Percentiles rank a stretch among this genome's conserved stretches.
phyloP scores from a whole-genome alignment of 1,140 invertebrate genomes.

The Lepidostoma basale region DNA sequence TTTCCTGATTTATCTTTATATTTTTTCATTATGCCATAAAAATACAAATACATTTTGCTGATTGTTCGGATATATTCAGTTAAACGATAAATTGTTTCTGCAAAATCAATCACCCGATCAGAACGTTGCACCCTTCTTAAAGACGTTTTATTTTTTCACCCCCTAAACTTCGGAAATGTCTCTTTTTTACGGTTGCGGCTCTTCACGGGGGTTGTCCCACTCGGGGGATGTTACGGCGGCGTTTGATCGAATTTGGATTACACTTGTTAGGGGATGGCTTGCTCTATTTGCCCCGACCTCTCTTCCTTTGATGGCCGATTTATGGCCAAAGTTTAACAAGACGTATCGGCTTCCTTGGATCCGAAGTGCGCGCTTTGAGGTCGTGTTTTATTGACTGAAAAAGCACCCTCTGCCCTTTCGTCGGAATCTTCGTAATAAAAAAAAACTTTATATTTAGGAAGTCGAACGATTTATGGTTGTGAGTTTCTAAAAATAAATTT shows the following conservation, averaged over 20 bases:
- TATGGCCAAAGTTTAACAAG: constrained; percentile 5
- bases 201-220: not conserved
- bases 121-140: constrained; percentile 10
- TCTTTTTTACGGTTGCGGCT: constrained; percentile 23
- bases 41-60: too few species aligned
- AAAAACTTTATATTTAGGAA: too few species aligned
- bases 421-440: too few species aligned
- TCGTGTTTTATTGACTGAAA: too few species aligned
- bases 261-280: constrained; percentile 26
- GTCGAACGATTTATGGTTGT: too few species aligned
- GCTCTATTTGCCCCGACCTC: constrained; percentile 8
- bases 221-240: constrained; percentile 2
- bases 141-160: constrained; percentile 21
- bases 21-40: too few species aligned
- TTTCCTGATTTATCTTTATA: too few species aligned
- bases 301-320: constrained; percentile 21
- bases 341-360: too few species aligned
- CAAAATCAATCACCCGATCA: constrained; percentile 7
- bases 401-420: too few species aligned
- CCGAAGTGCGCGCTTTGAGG: too few species aligned
- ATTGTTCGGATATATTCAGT: too few species aligned
- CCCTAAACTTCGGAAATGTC: constrained; percentile 27
- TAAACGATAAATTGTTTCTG: not conserved
- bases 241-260: constrained; percentile 46
- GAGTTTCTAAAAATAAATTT: too few species aligned